A percentile compares a stretch with the other conserved stretches of the same genome.
Conservation (phyloP, 2,888 invertebrate genomes). For the Mantis religiosa region DNA sequence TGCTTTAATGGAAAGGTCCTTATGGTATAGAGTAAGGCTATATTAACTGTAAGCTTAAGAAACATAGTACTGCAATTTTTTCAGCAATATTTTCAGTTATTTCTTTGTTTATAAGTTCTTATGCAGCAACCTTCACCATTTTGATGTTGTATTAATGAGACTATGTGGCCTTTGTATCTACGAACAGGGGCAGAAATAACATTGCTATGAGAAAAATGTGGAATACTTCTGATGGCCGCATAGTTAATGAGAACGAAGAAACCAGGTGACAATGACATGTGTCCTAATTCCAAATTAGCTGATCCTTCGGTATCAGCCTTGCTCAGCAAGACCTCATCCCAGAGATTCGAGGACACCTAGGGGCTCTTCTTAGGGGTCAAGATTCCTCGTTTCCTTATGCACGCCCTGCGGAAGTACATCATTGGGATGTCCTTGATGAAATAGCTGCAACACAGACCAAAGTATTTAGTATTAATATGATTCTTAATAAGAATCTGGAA, state of each 20-base stretch:
- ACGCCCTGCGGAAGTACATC: neutral
- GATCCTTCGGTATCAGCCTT: neutral
- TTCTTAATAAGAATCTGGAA: neutral
- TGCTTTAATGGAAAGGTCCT: no score
- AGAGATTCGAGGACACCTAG: neutral
- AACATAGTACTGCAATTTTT: no score
- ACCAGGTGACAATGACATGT: neutral
- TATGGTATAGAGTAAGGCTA: no score
- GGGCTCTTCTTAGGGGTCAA: neutral
- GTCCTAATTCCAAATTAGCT: neutral
- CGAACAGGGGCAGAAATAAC: neutral
- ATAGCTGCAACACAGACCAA: neutral
- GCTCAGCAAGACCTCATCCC: neutral
- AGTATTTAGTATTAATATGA: no score
- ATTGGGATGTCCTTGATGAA: neutral
- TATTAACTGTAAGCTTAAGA: no score
- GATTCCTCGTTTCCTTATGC: neutral
- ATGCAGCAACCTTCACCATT: no score
- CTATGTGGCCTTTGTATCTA: no score
- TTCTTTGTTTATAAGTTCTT: no score
- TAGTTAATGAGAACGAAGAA: neutral
- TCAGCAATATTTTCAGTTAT: no score
- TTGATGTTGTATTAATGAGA: no score
- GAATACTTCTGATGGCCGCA: neutral
- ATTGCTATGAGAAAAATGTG: neutral